Evolutionary conservation across 2,113 vertebrate genomes (phyloP), one percentile per base, ranked within the genome.

Genomic region (Forbesichthys agassizii): DNA sequence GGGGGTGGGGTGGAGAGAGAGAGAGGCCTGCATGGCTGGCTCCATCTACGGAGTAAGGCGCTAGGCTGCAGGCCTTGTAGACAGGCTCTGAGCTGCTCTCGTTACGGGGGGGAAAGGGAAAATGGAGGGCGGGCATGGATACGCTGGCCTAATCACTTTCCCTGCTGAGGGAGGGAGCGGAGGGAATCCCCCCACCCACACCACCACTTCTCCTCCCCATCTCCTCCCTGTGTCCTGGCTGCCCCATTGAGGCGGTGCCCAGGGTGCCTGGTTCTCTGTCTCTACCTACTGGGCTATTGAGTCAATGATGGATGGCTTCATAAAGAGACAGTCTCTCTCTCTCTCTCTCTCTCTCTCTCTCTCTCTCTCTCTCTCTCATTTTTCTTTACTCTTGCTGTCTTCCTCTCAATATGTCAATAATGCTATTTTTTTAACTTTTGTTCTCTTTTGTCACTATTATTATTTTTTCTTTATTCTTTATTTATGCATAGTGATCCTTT

Each of bases 301-400:
- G 69, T 71, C 61, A 64, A 84, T 93, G 91, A 93, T 89, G 86
- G 92, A 93, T 93, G 88, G 85, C 91, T 93, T 93, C 87, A 92
- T 91, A 92, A 92, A 85, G 77, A 88, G 85, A n/a, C 80, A 55
- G 72, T 27, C 75, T 89, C 82, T 82, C 80, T 82, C 61, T 59
- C 42, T 68, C 62, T n/a, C 33, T 64, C 67, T 67, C 57, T 46
- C 64, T 70, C 66, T 16, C 33, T 66, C 51, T 51, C 71, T 51
- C 20, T 63, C 48, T 64, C n/a, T 8, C 9, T 67, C 36, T 20
- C 4, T 27, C 13, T 53, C 11, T 11, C 48, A 56, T 27, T 14
- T 12, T 36, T n/a, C 18, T 36, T 65, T 3, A 33, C 13, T 33
- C n/a, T 16, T 16, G n/a, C 18, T 9, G 10, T 42, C 33, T 61